Evolutionary conservation across 2,113 vertebrate genomes (phyloP).

Genomic region (Dicerorhinus sumatrensis): DNA sequence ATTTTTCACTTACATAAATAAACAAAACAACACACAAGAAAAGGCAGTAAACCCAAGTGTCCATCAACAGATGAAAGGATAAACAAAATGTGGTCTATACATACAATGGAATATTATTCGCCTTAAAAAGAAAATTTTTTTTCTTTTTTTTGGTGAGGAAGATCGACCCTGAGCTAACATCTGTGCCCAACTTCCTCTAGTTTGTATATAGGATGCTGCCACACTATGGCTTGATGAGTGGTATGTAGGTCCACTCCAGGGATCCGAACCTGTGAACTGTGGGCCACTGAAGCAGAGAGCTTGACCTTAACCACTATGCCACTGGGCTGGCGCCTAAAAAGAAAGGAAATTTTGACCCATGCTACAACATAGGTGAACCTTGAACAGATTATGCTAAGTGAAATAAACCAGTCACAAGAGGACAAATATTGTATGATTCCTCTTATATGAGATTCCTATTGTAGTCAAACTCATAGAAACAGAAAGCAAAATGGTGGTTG

Average conservation of each 20-base stretch:
- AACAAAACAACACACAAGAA: neutral
- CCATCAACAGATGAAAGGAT: neutral
- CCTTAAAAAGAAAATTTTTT: neutral
- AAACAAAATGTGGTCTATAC: neutral
- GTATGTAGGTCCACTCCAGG: too few relatives aligned
- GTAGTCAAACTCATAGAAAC: neutral
- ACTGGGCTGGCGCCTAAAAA: neutral
- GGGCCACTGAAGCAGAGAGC: too few relatives aligned
- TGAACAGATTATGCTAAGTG: neutral
- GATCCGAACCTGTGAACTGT: too few relatives aligned
- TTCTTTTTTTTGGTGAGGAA: too few relatives aligned
- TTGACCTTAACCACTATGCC: too few relatives aligned
- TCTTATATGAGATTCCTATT: neutral
- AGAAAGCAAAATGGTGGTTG: neutral
- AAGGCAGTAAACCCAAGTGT: neutral
- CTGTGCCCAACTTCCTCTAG: too few relatives aligned
- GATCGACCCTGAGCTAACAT: too few relatives aligned
- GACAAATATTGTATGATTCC: neutral
- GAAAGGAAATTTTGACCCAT: neutral
- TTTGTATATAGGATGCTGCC: too few relatives aligned
- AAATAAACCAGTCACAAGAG: neutral
- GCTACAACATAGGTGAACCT: neutral
- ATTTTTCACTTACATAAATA: neutral
- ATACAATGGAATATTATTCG: neutral
- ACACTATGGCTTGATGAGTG: too few relatives aligned